Percentiles rank a stretch among this genome's conserved stretches.
Evolutionary conservation across 2,888 invertebrate species (phyloP).

Genomic region (Teleogryllus oceanicus): DNA sequence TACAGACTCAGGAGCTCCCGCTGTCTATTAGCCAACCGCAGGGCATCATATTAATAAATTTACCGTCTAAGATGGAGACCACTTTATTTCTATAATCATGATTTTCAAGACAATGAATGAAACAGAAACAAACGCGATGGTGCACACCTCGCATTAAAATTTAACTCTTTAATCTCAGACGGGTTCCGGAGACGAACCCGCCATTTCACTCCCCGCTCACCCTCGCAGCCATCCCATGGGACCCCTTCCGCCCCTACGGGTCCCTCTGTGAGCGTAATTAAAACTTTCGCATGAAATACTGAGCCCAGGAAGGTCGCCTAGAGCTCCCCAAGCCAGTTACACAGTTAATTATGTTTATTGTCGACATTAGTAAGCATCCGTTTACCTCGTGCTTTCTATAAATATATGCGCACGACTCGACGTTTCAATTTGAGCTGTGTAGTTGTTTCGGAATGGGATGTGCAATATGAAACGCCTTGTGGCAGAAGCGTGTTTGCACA

Average conservation of each 20-base stretch:
- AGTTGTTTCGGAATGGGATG: background rate
- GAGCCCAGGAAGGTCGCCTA: background rate
- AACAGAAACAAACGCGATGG: background rate
- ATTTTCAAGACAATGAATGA: too few species aligned
- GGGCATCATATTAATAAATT: too few species aligned
- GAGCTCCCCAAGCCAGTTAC: background rate
- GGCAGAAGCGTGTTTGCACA: background rate
- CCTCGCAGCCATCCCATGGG: background rate
- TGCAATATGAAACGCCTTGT: conserved; percentile 6
- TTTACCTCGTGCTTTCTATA: background rate
- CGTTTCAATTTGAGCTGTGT: conserved; percentile 5
- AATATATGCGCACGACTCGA: background rate
- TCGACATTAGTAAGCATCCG: background rate
- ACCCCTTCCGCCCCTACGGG: background rate
- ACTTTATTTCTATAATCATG: too few species aligned
- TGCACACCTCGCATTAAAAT: background rate
- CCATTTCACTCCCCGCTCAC: background rate
- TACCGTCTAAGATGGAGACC: too few species aligned
- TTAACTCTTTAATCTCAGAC: background rate
- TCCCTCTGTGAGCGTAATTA: background rate
- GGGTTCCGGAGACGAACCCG: background rate
- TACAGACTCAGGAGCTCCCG: too few species aligned
- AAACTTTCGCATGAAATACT: conserved; percentile 1
- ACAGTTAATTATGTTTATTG: background rate
- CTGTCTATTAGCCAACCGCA: too few species aligned